Evolutionary conservation across 2,113 vertebrate genomes (phyloP).

Genomic region (Craseonycteris thonglongyai): DNA sequence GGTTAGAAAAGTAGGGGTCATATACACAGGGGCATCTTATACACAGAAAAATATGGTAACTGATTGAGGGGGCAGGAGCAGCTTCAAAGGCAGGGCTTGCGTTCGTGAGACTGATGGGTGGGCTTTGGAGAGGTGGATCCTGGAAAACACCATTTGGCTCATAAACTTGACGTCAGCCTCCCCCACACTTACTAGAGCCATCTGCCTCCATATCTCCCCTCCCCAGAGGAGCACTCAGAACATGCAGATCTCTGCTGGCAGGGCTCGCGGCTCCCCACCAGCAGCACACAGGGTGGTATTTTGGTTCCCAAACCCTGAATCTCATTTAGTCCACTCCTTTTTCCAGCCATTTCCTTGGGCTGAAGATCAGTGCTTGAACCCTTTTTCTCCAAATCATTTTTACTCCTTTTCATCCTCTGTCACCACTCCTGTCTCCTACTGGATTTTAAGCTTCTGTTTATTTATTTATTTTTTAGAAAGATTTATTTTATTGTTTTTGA

Average conservation of each 20-base stretch:
- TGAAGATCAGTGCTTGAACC: neutral
- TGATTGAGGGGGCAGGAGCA: neutral
- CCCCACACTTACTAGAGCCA: slow-evolving; percentile 46
- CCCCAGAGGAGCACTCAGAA: neutral
- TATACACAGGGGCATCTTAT: no score
- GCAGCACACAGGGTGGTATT: neutral
- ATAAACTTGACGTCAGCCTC: slow-evolving; percentile 13
- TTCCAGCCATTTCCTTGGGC: neutral
- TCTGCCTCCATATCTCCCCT: slow-evolving; percentile 33
- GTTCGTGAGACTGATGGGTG: neutral
- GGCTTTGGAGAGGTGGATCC: neutral
- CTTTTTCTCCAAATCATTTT: slow-evolving; percentile 14
- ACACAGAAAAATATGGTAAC: no score
- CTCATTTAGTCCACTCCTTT: neutral
- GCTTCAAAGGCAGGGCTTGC: neutral
- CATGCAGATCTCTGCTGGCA: neutral
- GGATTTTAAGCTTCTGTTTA: slow-evolving; percentile 38
- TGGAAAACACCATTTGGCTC: slow-evolving; percentile 49
- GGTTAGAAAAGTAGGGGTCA: no score
- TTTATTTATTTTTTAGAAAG: no score
- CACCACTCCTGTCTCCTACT: neutral
- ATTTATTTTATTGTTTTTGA: no score
- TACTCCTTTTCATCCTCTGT: neutral
- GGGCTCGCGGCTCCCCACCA: neutral
- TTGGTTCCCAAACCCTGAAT: neutral